Conservation (phyloP, 2,113 vertebrate species). For the Nycticebus coucang region DNA sequence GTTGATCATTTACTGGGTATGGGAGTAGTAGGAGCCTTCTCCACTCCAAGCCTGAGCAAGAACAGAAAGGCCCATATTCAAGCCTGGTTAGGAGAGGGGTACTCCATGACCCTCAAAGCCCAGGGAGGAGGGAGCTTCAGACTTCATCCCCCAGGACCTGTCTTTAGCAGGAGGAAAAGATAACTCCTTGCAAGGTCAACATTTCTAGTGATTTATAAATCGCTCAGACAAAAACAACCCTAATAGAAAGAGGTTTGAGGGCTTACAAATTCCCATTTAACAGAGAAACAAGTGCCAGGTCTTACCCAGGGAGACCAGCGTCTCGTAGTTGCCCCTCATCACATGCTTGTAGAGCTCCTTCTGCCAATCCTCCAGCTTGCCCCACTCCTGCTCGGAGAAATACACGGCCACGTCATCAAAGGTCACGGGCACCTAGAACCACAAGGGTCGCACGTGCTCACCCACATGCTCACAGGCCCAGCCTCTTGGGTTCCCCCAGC, state of each 20-base stretch:
- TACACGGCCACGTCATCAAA: constrained; percentile 8
- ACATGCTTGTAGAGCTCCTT: constrained; percentile 78
- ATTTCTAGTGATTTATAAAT: background rate
- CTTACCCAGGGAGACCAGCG: constrained; percentile 78
- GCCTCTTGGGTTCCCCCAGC: rapidly evolving
- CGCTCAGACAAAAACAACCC: background rate
- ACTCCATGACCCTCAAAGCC: background rate
- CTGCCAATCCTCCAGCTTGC: constrained; percentile 81
- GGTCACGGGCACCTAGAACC: constrained; percentile 51
- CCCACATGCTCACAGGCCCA: background rate
- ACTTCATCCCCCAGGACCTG: background rate
- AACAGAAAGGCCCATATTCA: background rate
- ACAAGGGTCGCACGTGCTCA: background rate
- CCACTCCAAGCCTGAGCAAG: background rate
- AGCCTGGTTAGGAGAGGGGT: background rate
- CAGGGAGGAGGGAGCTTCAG: background rate
- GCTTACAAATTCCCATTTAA: background rate
- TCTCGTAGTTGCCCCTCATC: constrained; percentile 77
- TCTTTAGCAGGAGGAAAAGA: background rate
- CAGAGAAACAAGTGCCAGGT: rapidly evolving
- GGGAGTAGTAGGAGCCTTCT: background rate
- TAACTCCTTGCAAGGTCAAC: background rate
- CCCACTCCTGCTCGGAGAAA: constrained; percentile 77
- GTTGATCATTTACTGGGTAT: no score
- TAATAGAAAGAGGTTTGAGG: background rate